These are phyloP conservation scores for Hepsetus odoe DNA, from an alignment of 2,113 vertebrate genomes.

Conservation along the genomic window DNA sequence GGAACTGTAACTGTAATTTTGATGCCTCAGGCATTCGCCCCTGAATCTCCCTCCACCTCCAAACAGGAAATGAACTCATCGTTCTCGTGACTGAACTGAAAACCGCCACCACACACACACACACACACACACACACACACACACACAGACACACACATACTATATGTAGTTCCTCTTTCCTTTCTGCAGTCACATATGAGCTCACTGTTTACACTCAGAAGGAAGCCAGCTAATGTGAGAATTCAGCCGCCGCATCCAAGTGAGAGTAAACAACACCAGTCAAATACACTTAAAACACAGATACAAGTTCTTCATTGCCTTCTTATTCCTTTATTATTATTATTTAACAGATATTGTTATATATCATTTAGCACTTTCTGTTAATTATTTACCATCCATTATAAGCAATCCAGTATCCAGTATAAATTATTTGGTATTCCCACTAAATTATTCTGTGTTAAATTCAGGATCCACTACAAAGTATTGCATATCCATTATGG, in stretches of 20 bases:
- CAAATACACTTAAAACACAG: not conserved
- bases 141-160: no score
- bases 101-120: constrained; percentile 25
- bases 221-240: not conserved
- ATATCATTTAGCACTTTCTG: no score
- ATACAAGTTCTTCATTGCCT: no score
- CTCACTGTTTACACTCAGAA: not conserved
- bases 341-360: no score
- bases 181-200: not conserved
- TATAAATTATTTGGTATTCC: no score
- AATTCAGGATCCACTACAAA: no score
- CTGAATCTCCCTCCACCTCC: constrained; percentile 40
- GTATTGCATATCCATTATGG: no score
- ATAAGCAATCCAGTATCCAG: no score
- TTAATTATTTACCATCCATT: no score
- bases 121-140: constrained; percentile 35
- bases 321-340: no score
- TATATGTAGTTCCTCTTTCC: constrained; percentile 45
- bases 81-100: constrained; percentile 25
- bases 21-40: constrained; percentile 40
- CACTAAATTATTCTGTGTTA: no score
- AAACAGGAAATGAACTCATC: constrained; percentile 67
- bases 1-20: not conserved
- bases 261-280: not conserved
- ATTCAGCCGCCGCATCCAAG: not conserved